A percentile compares a stretch with the other conserved stretches of the same genome.
Evolutionary conservation across 2,113 vertebrate genomes (phyloP).

Genomic region (Xenotilapia flavipinnis): DNA sequence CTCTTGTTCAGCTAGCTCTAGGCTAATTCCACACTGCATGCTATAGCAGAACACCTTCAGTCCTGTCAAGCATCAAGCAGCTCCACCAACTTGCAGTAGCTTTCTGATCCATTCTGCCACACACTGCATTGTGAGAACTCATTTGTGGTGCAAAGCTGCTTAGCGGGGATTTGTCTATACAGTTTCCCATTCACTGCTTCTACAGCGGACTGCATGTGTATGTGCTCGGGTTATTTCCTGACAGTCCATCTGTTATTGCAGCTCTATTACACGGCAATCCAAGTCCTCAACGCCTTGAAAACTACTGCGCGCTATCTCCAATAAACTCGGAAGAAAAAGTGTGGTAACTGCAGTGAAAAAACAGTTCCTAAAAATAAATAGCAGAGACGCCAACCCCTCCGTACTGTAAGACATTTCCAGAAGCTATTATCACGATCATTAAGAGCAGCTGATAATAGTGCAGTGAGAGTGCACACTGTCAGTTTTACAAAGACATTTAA

Average conservation of each 20-base stretch:
- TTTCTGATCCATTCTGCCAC: slow-evolving; percentile 12
- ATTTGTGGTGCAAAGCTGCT: slow-evolving; percentile 61
- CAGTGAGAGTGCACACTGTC: neutral
- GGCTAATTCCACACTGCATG: slow-evolving; percentile 12
- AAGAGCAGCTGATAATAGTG: neutral
- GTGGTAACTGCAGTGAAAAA: neutral
- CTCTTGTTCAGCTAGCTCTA: slow-evolving; percentile 11
- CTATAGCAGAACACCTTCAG: neutral
- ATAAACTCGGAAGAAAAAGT: neutral
- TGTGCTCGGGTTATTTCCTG: slow-evolving; percentile 5
- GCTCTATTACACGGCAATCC: neutral
- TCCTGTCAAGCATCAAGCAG: neutral
- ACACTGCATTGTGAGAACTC: slow-evolving; percentile 41
- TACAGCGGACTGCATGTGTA: neutral
- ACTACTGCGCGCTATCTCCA: neutral
- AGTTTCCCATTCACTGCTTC: slow-evolving; percentile 31
- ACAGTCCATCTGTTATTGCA: slow-evolving; percentile 30
- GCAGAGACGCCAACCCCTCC: neutral
- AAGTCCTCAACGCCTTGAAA: neutral
- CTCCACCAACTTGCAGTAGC: neutral
- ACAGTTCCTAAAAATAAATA: neutral
- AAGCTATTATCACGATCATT: neutral
- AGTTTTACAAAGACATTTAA: slow-evolving; percentile 16
- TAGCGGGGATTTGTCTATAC: slow-evolving; percentile 55
- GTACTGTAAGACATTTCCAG: neutral